Base-by-base conservation (phyloP, 2,113 vertebrate genomes). In the Chrysochloris asiatica region DNA sequence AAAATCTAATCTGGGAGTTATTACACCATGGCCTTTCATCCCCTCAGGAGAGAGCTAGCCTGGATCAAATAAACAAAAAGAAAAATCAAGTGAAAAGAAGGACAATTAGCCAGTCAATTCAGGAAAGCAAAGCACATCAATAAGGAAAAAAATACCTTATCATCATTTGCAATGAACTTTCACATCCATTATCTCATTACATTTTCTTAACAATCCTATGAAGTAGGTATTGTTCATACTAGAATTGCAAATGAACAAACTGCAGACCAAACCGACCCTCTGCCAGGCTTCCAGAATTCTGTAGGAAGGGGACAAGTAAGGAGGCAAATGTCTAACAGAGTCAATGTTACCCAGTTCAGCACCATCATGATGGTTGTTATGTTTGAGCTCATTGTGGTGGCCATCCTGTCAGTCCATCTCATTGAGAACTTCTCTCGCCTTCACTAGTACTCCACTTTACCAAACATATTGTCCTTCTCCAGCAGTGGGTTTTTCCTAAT, bases 81-180 rank as follows among this genome's bases (percentile, higher is more conserved):
- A 89, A 77, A 93, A 87, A 56, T 83, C 75, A 80, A 75, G 21
- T 63, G 12, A 75, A 84, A 85, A 56, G 30, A 84, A 84, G 43
- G 47, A 69, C 26, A 67, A 28, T 83, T 81, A 84, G n/a, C 71
- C 36, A 41, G 54, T 26, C 76, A 67, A 81, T 83, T 83, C 73
- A 91, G 73, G 72, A 69, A 78, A 67, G n/a, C 47, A 92, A 82
- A 71, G 47, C 38, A 61, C 4, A 43, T 24, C 33, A 48, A n/a
- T 33, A 77, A 86, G 36, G n/a, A 45, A 65, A 69, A 52, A 56
- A 61, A 82, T 80, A 41, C 12, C 22, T 65, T 77, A 22, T 48
- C 54, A 45, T 84, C 4, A 43, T 79, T 79, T 67, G 13, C 24
- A 71, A 19, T 71, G 63, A 71, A 88, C 17, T 33, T 45, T 83